Base-by-base conservation (phyloP, 35 echinoderm and acorn worm species). In the Acanthaster planci region DNA sequence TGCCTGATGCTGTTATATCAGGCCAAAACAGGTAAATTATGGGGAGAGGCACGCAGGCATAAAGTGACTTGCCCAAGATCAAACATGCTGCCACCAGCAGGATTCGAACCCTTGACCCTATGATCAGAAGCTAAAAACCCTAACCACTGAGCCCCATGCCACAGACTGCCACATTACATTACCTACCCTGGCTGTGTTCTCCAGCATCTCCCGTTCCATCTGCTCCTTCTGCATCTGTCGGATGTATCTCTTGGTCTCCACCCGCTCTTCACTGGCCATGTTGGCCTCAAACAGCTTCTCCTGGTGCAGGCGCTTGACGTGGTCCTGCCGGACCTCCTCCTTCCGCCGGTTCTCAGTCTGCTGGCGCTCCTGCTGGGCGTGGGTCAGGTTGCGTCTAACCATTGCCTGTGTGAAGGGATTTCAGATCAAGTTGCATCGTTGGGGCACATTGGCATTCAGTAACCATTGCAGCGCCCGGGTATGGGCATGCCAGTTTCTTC, bases 181-280 rank as follows among this genome's bases (percentile, higher is more conserved):
- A 47, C 42, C 42, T 12, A 93, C 91, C 89, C 87, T 97, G 37
- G 75, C 36, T 5, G 91, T 90, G 23, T 89, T 67, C 38, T 99
- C 92, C 52, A 90, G 77, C 75, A 89, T 91, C 53, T 88, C 82
- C 23, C 67, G 84, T 54, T 99, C 96, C 37, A 83, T 38, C n/a
- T 88, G 72, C 35, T 99, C 85, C 52, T 87, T 82, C 78, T 99
- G 96, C 30, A 94, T 58, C 17, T 82, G 56, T 21, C 89, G 75
- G 14, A 99, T 88, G 34, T 86, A 76, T 39, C 96, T 60, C 55
- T 99, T 99, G 30, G 83, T 90, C 76, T 99, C 96, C 31, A 99
- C 92, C 50, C 92, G 78, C 67, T 99, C 96, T 27, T 99, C 96
- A 75, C 96, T 99, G 60, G 85, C 92, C 96, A 99, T 99, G 86